Percentiles rank a stretch among this genome's conserved stretches.
phyloP scores from a whole-genome alignment of 2,888 invertebrate species.

The Clanis bilineata region DNA sequence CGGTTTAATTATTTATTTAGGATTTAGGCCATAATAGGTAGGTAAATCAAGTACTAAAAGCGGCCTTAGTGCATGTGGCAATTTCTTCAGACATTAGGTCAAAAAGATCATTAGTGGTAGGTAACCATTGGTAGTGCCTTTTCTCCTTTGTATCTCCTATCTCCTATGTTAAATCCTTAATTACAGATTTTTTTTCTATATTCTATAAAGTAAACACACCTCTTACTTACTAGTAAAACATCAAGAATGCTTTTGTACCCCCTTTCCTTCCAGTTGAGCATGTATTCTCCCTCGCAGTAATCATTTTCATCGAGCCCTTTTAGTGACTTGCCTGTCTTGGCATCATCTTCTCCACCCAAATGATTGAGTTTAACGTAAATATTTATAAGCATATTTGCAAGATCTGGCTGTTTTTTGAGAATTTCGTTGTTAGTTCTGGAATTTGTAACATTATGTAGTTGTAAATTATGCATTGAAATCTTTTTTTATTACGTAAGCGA shows the following conservation, averaged over 20 bases:
- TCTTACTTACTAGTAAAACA: constrained; percentile 84
- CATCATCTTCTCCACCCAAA: constrained; percentile 83
- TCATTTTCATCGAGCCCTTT: constrained; percentile 83
- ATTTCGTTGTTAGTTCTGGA: constrained; percentile 47
- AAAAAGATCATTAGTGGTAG: no score
- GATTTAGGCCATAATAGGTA: no score
- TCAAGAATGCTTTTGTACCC: constrained; percentile 87
- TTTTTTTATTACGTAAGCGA: no score
- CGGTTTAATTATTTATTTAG: no score
- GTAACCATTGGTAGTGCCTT: no score
- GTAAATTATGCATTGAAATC: neutral
- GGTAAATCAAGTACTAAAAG: no score
- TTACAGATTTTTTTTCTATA: no score
- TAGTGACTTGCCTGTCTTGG: constrained; percentile 81
- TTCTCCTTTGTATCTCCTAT: no score
- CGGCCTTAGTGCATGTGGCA: no score
- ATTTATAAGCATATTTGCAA: constrained; percentile 79
- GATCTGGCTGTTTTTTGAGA: constrained; percentile 53
- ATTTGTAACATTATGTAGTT: constrained; percentile 18
- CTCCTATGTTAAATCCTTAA: no score
- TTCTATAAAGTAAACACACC: no score
- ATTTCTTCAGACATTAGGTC: no score
- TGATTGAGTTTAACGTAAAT: constrained; percentile 85
- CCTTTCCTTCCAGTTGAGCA: constrained; percentile 88
- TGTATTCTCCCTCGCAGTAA: constrained; percentile 86